phyloP scores from a whole-genome alignment of 2,113 vertebrate species.

The Pteropus alecto region DNA sequence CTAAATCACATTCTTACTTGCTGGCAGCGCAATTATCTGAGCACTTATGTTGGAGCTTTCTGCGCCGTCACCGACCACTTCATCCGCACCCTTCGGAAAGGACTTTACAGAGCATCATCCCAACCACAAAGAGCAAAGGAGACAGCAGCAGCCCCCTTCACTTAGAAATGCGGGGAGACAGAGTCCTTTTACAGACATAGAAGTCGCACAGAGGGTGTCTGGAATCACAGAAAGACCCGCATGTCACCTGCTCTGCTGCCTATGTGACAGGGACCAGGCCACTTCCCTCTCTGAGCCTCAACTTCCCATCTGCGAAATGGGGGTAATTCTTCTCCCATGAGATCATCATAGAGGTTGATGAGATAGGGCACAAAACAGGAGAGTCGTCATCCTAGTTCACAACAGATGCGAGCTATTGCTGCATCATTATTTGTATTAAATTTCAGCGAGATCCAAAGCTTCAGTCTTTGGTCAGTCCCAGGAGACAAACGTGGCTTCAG shows the following conservation, averaged over 20 bases:
- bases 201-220: too few species aligned
- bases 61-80: too few species aligned
- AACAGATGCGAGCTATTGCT: accelerated
- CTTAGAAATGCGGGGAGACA: accelerated
- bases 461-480: background rate
- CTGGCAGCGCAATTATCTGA: accelerated
- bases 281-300: background rate
- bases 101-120: accelerated
- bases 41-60: background rate
- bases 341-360: accelerated
- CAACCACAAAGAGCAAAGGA: background rate
- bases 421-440: background rate
- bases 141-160: too few species aligned
- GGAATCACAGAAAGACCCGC: background rate
- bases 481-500: background rate
- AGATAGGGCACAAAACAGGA: too few species aligned
- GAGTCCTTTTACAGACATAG: background rate
- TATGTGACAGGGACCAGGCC: accelerated
- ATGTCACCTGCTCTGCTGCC: background rate
- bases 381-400: accelerated
- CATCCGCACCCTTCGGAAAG: background rate
- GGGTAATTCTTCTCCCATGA: background rate
- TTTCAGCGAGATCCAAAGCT: accelerated
- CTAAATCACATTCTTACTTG: accelerated
- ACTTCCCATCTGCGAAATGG: background rate